phyloP scores from a whole-genome alignment of 1,140 invertebrate species.

The Muscidifurax raptorellus region DNA sequence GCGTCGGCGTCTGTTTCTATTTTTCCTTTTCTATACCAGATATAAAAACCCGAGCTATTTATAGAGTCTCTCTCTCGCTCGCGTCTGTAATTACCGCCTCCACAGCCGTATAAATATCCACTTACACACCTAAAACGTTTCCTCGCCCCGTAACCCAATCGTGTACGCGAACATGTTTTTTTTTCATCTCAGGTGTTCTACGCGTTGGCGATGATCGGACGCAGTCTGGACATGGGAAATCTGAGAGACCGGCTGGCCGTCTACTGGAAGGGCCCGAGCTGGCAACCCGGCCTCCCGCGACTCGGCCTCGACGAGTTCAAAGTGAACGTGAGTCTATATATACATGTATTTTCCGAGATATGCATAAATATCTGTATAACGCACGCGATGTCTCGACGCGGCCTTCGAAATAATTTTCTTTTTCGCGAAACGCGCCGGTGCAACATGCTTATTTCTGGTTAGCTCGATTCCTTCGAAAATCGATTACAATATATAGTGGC shows the following conservation, averaged over 20 bases:
- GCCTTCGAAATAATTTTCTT: neutral
- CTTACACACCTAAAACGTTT: neutral
- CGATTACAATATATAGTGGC: neutral
- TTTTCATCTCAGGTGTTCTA: slow-evolving; percentile 82
- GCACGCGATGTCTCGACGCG: neutral
- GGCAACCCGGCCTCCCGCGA: slow-evolving; percentile 88
- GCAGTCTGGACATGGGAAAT: slow-evolving; percentile 76
- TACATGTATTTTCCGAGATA: neutral
- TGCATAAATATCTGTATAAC: too few relatives aligned
- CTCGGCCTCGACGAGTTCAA: slow-evolving; percentile 86
- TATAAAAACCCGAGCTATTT: neutral
- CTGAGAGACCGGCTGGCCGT: slow-evolving; percentile 82
- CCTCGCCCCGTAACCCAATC: neutral
- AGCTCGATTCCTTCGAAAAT: neutral
- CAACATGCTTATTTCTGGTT: neutral
- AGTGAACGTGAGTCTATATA: slow-evolving; percentile 81
- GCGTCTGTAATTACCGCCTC: neutral
- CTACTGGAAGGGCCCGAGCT: slow-evolving; percentile 91
- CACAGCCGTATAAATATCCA: neutral
- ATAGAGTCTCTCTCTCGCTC: neutral
- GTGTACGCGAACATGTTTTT: too few relatives aligned
- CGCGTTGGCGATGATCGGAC: slow-evolving; percentile 79
- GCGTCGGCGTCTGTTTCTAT: too few relatives aligned
- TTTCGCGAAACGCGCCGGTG: neutral
- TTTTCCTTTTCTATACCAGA: neutral